A percentile compares a stretch with the other conserved stretches of the same genome.
These are phyloP conservation scores for Istiophorus platypterus DNA, from an alignment of 2,113 vertebrate species.

Conservation along the genomic window DNA sequence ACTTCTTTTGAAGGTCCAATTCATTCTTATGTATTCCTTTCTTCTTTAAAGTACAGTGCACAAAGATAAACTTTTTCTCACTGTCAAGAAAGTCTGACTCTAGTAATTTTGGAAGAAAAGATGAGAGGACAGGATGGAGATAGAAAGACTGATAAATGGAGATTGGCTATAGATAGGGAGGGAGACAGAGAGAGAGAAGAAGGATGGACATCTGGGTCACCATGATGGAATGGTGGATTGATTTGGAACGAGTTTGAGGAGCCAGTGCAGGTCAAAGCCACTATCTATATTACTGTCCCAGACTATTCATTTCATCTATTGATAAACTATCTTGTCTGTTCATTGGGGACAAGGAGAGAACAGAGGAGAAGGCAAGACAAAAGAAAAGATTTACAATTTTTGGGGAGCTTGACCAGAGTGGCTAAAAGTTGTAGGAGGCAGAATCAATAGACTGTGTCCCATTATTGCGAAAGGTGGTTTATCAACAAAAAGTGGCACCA, in stretches of 20 bases:
- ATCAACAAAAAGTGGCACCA: too few species aligned
- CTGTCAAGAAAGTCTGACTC: conserved; percentile 43
- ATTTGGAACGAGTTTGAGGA: conserved; percentile 80
- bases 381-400: conserved; percentile 19
- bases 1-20: conserved; percentile 64
- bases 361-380: conserved; percentile 2
- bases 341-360: conserved; percentile 30
- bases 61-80: conserved; percentile 58
- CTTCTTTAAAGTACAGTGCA: conserved; percentile 32
- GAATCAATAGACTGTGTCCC: too few species aligned
- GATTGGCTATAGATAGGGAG: conserved; percentile 59
- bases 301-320: conserved; percentile 77
- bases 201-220: conserved; percentile 65
- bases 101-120: conserved; percentile 49
- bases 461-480: too few species aligned
- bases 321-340: conserved; percentile 36
- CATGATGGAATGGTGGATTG: conserved; percentile 81
- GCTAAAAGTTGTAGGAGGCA: too few species aligned
- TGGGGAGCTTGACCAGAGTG: too few species aligned
- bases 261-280: conserved; percentile 78
- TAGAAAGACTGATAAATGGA: conserved; percentile 68
- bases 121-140: conserved; percentile 62
- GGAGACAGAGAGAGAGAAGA: conserved; percentile 52
- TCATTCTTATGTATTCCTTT: conserved; percentile 53
- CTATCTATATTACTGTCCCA: conserved; percentile 78